Evolutionary conservation across 2,888 invertebrate genomes (phyloP).

Genomic region (Scaptomyza flava): DNA sequence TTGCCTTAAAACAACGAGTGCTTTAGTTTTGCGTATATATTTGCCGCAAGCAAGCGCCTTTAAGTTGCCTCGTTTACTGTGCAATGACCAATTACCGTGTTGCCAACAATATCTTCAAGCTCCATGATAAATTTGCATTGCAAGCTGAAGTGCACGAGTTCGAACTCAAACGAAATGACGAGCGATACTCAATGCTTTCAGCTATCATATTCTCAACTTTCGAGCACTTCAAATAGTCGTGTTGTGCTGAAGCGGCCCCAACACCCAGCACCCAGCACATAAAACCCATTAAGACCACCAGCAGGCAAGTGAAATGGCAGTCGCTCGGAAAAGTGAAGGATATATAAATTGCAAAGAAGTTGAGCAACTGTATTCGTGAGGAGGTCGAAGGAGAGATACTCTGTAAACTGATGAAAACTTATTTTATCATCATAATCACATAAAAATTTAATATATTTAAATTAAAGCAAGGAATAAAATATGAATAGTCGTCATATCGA

Average conservation of each 20-base stretch:
- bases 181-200: slow-evolving; percentile 15
- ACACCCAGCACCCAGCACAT: neutral
- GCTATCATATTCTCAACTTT: slow-evolving; percentile 32
- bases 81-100: slow-evolving; percentile 32
- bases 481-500: no score
- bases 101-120: slow-evolving; percentile 2
- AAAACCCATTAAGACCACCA: slow-evolving; percentile 44
- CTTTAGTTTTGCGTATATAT: neutral
- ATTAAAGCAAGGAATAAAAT: no score
- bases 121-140: slow-evolving; percentile 40
- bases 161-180: slow-evolving; percentile 6
- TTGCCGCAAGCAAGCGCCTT: neutral
- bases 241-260: neutral
- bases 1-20: neutral
- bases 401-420: slow-evolving; percentile 7
- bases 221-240: slow-evolving; percentile 18
- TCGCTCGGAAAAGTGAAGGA: slow-evolving; percentile 13
- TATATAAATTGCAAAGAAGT: slow-evolving; percentile 19
- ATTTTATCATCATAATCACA: no score
- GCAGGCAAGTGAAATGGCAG: slow-evolving; percentile 11
- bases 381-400: slow-evolving; percentile 5
- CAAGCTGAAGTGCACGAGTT: slow-evolving; percentile 24
- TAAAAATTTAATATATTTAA: no score
- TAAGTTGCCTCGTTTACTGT: neutral
- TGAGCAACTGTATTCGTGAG: neutral